Conservation (phyloP, 2,888 invertebrate species). For the Ormyrus pomaceus region DNA sequence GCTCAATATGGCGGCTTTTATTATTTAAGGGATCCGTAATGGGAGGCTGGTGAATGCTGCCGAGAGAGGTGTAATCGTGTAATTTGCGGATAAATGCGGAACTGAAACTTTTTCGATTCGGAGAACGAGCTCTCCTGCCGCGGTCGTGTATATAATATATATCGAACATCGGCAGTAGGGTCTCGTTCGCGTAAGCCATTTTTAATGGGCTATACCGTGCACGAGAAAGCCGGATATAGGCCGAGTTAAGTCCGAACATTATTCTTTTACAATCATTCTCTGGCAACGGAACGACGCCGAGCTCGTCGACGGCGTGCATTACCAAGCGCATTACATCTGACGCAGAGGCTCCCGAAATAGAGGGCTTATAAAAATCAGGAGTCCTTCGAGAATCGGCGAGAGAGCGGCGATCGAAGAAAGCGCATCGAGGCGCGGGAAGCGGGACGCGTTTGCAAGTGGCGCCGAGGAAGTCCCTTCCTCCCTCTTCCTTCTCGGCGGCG, state of each 20-base stretch:
- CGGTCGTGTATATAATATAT: no score
- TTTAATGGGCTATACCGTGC: conserved; percentile 15
- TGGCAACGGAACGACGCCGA: no score
- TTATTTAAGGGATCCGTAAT: conserved; percentile 72
- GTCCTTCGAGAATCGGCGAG: neutral
- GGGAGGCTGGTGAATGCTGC: conserved; percentile 55
- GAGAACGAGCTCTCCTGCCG: no score
- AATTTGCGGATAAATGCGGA: conserved; percentile 26
- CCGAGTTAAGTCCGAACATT: no score
- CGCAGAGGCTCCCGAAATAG: conserved; percentile 1
- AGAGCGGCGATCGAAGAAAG: neutral
- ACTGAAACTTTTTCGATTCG: neutral
- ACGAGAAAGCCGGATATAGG: no score
- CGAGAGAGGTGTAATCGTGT: conserved; percentile 4
- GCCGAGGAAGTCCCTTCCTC: conserved; percentile 66
- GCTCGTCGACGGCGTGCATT: no score
- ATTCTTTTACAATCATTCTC: no score
- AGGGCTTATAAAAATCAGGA: conserved; percentile 44
- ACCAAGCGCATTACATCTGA: no score
- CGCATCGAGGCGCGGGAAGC: conserved; percentile 12
- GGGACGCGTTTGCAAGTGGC: conserved; percentile 65
- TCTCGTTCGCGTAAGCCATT: neutral
- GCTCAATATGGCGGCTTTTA: conserved; percentile 68
- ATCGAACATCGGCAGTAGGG: no score
- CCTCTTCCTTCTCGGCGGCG: conserved; percentile 26